A percentile compares a stretch with the other conserved stretches of the same genome.
These are phyloP conservation scores for Eufriesea mexicana DNA, from an alignment of 1,140 invertebrate genomes.

Conservation along the genomic window DNA sequence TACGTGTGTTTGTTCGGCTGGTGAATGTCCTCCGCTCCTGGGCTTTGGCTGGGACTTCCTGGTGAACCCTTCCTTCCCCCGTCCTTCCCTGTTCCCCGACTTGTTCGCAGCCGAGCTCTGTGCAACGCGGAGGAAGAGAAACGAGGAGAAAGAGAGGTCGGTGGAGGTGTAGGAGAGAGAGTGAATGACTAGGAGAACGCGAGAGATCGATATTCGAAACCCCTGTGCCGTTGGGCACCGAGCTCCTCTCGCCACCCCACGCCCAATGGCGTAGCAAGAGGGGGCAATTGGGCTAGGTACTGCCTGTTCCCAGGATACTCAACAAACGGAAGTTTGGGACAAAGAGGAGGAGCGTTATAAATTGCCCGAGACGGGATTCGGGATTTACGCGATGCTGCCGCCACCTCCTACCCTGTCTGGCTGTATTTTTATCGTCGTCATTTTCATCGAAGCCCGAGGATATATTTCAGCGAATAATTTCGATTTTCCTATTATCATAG, in stretches of 20 bases:
- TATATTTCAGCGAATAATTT: background rate
- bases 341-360: slow-evolving; percentile 65
- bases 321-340: slow-evolving; percentile 54
- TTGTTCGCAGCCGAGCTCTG: slow-evolving; percentile 10
- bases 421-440: slow-evolving; percentile 20
- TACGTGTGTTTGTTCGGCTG: slow-evolving; percentile 46
- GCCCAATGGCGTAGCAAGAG: slow-evolving; percentile 73
- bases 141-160: background rate
- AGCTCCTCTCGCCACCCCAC: slow-evolving; percentile 57
- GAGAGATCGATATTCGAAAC: slow-evolving; percentile 81
- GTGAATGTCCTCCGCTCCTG: slow-evolving; percentile 64
- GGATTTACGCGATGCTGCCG: slow-evolving; percentile 54
- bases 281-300: slow-evolving; percentile 50
- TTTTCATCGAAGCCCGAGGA: slow-evolving; percentile 1
- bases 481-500: background rate
- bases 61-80: slow-evolving; percentile 34
- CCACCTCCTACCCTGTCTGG: background rate
- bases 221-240: slow-evolving; percentile 59
- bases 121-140: slow-evolving; percentile 18
- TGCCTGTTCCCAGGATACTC: slow-evolving; percentile 58
- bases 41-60: slow-evolving; percentile 63
- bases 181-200: slow-evolving; percentile 75
- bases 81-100: slow-evolving; percentile 10
- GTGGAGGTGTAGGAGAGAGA: slow-evolving; percentile 27
- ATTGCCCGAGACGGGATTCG: slow-evolving; percentile 52